Evolutionary conservation across 2,888 invertebrate species (phyloP).

Genomic region (Maniola hyperantus): DNA sequence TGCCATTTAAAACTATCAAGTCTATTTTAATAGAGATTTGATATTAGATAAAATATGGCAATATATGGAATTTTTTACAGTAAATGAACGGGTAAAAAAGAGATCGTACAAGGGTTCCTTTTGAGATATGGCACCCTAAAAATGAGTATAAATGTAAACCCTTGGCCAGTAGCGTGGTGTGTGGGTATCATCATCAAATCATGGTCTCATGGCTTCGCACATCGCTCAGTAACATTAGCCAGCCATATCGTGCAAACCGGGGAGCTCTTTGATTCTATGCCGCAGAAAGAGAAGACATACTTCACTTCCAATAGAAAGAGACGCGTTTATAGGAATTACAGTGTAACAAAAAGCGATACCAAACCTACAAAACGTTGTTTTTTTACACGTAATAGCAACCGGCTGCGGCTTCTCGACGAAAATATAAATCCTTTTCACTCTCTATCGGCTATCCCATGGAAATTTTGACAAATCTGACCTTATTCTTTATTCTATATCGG

Average conservation of each 20-base stretch:
- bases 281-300: background rate
- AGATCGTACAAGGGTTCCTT: too few relatives aligned
- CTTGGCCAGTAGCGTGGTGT: slow-evolving; percentile 55
- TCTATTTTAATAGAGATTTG: background rate
- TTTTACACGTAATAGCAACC: too few relatives aligned
- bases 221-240: slow-evolving; percentile 58
- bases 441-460: too few relatives aligned
- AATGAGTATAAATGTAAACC: background rate
- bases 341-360: too few relatives aligned
- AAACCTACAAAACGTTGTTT: too few relatives aligned
- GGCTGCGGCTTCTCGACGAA: too few relatives aligned
- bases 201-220: slow-evolving; percentile 50
- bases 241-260: slow-evolving; percentile 54
- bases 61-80: background rate
- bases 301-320: background rate
- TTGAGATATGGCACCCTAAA: too few relatives aligned
- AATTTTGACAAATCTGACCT: too few relatives aligned
- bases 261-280: slow-evolving; percentile 57
- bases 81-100: background rate
- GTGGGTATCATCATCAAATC: slow-evolving; percentile 51
- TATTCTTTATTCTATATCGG: too few relatives aligned
- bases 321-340: too few relatives aligned
- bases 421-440: too few relatives aligned
- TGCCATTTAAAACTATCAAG: background rate
- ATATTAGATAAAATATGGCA: background rate